These are phyloP conservation scores for Dinothrombium tinctorium DNA, from an alignment of 1,140 invertebrate species.

Conservation along the genomic window DNA sequence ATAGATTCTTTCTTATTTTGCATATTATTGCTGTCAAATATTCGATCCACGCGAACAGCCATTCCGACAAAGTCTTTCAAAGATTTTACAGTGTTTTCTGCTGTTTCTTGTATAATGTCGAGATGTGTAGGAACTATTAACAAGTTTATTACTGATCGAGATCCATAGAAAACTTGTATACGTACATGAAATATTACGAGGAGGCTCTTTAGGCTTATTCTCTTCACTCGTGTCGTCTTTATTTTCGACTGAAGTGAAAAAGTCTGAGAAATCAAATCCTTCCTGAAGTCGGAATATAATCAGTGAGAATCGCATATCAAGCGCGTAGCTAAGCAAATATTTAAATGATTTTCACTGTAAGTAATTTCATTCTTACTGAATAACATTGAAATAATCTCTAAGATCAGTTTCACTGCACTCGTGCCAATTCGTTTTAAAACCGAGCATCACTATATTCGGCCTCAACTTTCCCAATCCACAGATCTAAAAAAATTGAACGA, in stretches of 20 bases:
- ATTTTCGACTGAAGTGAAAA: not conserved
- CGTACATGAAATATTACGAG: too few species aligned
- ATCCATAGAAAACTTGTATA: too few species aligned
- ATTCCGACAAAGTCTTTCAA: too few species aligned
- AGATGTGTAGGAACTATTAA: too few species aligned
- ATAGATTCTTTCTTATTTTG: too few species aligned
- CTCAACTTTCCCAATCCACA: constrained; percentile 65
- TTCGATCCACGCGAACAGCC: too few species aligned
- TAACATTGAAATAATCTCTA: constrained; percentile 24
- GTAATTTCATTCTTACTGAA: constrained; percentile 21
- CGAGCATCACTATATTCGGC: constrained; percentile 66
- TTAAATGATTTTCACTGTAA: constrained; percentile 2
- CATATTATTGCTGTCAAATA: too few species aligned
- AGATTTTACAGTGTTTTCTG: too few species aligned
- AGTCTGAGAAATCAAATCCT: constrained; percentile 21
- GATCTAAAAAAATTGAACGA: constrained; percentile 7
- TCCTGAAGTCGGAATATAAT: constrained; percentile 27
- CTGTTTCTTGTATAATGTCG: too few species aligned
- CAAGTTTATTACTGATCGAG: too few species aligned
- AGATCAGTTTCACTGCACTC: constrained; percentile 18
- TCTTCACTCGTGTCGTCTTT: too few species aligned
- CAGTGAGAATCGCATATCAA: constrained; percentile 29
- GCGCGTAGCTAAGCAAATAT: constrained; percentile 25
- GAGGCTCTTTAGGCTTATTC: too few species aligned
- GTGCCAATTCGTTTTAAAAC: constrained; percentile 25